phyloP scores from a whole-genome alignment of 2,113 vertebrate species.

The Sander lucioperca region DNA sequence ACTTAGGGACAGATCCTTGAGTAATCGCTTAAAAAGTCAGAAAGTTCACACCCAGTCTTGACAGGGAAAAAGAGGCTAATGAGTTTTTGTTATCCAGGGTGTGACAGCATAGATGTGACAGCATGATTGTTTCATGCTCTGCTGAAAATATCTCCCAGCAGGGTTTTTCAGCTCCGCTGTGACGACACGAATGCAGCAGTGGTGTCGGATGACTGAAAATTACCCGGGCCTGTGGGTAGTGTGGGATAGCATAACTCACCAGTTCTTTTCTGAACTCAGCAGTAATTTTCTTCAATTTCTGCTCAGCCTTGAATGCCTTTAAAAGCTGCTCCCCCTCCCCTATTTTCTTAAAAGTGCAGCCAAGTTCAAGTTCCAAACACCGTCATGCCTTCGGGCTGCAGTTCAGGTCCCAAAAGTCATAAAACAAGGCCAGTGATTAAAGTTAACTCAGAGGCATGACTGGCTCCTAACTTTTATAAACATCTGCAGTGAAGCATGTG shows the following conservation, averaged over 20 bases:
- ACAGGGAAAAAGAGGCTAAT: conserved; percentile 20
- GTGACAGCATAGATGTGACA: conserved; percentile 65
- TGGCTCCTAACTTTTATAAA: conserved; percentile 25
- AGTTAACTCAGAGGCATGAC: conserved; percentile 37
- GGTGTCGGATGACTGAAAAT: conserved; percentile 70
- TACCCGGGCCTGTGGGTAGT: conserved; percentile 48
- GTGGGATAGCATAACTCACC: conserved; percentile 46
- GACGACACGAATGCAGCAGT: conserved; percentile 23
- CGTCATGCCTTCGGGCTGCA: conserved; percentile 7
- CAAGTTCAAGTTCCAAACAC: conserved; percentile 50
- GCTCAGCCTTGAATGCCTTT: conserved; percentile 42
- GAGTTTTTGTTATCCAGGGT: conserved; percentile 38
- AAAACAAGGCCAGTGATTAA: conserved; percentile 63
- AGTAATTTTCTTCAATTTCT: conserved; percentile 48
- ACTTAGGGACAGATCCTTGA: background rate
- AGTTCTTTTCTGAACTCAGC: conserved; percentile 27
- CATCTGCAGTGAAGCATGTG: conserved; percentile 23
- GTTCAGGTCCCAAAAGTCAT: conserved; percentile 43
- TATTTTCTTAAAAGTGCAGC: conserved; percentile 36
- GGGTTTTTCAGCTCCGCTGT: conserved; percentile 15
- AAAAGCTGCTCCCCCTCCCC: background rate
- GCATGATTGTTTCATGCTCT: conserved; percentile 58
- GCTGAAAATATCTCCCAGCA: conserved; percentile 44
- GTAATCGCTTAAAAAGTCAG: background rate
- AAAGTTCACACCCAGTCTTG: conserved; percentile 37